Evolutionary conservation across 2,888 invertebrate genomes (phyloP), one percentile per base, ranked within the genome.

Genomic region (Polyploca ridens): DNA sequence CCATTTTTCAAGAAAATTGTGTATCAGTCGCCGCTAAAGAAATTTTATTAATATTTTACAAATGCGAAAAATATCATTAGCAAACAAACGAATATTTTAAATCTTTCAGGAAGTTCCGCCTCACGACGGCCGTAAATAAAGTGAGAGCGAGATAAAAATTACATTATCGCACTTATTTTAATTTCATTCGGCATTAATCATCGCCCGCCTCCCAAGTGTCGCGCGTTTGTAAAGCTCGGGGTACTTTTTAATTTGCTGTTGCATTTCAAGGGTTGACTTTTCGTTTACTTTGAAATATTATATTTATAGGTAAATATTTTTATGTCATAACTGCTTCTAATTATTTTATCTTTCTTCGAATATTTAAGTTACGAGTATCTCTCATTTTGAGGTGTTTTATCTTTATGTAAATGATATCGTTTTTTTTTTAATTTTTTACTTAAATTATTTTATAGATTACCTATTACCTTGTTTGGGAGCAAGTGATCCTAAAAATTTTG

Each of bases 151-250:
- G 90, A 91, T 90, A 92, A 88, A 86, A 89, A 84, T 82, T 81
- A 85, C 88, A 89, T 90, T 93, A 93, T 93, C 93, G 87, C 84
- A 79, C 78, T 87, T 86, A 87, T 92, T 91, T 94, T 93, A 92
- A 94, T 93, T 93, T 90, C 88, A 76, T 81, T 78, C 63, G 66
- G 78, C 92, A 93, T 94, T 93, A 87, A 93, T 94, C 93, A 93
- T 92, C 77, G 77, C 78, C 68, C 67, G 71, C 69, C 79, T 63
- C 66, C 66, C 74, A 74, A 77, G 74, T 76, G 83, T 81, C 85
- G 83, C 79, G 74, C 72, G 70, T 82, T 84, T 84, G 75, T 87
- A 46, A 44, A 44, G 86, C 80, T 81, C 82, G 76, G 76, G 81
- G 81, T 77, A 76, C 74, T 85, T 88, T 87, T 89, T 89, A 89